phyloP scores from a whole-genome alignment of 2,113 vertebrate genomes.

The Triplophysa dalaica region DNA sequence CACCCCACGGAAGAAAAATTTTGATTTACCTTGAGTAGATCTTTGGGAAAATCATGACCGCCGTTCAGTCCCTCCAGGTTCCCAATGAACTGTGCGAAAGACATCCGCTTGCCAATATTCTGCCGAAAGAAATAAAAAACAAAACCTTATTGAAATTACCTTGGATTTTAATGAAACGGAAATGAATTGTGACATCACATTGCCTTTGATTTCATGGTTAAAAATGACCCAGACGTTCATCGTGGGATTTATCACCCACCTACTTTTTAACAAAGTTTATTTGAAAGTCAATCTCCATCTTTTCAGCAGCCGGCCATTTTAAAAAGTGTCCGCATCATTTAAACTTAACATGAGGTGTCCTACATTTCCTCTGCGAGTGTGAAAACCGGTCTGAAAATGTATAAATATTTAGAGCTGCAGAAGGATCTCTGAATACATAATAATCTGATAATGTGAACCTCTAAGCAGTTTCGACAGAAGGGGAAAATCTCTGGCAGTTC shows the following conservation, averaged over 20 bases:
- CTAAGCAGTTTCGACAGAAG: slow-evolving; percentile 2
- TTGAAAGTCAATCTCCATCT: slow-evolving; percentile 8
- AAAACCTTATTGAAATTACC: no score
- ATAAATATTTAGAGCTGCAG: slow-evolving; percentile 38
- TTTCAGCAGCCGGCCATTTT: slow-evolving; percentile 1
- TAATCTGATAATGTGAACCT: slow-evolving; percentile 29
- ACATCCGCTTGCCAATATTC: slow-evolving; percentile 96
- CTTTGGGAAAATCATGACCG: slow-evolving; percentile 89
- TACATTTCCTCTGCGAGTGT: neutral
- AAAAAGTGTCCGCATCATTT: neutral
- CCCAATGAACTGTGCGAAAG: slow-evolving; percentile 87
- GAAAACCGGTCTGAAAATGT: neutral
- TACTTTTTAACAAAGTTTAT: neutral
- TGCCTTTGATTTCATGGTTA: neutral
- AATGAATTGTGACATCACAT: neutral
- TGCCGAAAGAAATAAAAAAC: slow-evolving; percentile 54
- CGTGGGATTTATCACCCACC: no score
- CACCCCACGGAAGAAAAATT: no score
- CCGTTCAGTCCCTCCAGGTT: slow-evolving; percentile 94
- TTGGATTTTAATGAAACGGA: neutral
- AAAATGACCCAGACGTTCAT: no score
- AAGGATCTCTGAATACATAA: neutral
- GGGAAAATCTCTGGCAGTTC: neutral
- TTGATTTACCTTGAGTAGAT: slow-evolving; percentile 90
- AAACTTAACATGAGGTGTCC: slow-evolving; percentile 27